A percentile compares a stretch with the other conserved stretches of the same genome.
These are phyloP conservation scores for Glyphotaelius pellucidus DNA, from an alignment of 2,888 invertebrate species.

Conservation along the genomic window DNA sequence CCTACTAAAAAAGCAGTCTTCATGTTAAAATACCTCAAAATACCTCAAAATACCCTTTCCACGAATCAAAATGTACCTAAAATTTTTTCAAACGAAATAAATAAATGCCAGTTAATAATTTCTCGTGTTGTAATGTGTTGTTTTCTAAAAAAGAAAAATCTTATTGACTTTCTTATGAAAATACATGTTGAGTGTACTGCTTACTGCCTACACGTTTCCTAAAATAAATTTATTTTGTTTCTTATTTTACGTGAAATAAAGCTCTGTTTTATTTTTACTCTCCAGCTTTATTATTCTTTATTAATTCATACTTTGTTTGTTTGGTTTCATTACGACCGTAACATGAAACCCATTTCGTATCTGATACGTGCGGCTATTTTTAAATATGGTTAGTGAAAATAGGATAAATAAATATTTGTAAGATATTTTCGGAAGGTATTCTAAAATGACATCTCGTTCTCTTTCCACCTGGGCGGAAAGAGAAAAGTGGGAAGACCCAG, in stretches of 20 bases:
- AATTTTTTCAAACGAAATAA: neutral
- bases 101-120: neutral
- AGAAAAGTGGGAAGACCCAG: no score
- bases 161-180: neutral
- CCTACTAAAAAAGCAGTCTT: no score
- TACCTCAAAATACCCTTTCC: no score
- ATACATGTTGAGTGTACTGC: neutral
- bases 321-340: neutral
- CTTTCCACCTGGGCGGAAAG: no score
- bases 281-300: neutral
- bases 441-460: no score
- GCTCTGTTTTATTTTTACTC: neutral
- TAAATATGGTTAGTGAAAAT: neutral
- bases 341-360: neutral
- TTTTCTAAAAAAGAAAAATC: neutral
- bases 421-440: no score
- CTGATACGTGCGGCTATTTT: neutral
- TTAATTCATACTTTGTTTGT: neutral
- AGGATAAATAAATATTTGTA: neutral
- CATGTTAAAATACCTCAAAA: neutral
- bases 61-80: neutral
- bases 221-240: neutral
- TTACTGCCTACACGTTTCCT: neutral
- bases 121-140: neutral
- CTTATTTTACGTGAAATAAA: neutral